Evolutionary conservation across 2,113 vertebrate genomes (phyloP).

Genomic region (Orcinus orca): DNA sequence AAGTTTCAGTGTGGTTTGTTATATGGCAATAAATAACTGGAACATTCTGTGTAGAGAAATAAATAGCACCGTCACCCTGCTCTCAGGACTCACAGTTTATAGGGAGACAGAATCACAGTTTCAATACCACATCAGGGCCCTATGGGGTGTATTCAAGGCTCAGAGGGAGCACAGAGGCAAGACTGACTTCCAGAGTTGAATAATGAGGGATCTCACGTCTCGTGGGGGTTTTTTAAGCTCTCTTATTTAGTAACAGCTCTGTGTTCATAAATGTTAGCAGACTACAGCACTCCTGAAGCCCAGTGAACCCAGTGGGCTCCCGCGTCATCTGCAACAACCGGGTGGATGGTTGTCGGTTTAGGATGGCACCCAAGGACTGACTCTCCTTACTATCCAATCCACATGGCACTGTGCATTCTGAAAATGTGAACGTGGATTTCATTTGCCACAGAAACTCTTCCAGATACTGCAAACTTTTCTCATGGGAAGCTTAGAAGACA

Average conservation of each 20-base stretch:
- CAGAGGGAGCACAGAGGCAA: too few species aligned
- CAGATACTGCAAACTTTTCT: neutral
- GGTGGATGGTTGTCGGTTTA: fast-evolving
- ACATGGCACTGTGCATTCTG: neutral
- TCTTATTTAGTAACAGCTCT: neutral
- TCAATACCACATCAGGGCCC: fast-evolving
- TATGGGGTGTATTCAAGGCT: neutral
- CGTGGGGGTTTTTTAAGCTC: neutral
- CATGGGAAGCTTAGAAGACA: neutral
- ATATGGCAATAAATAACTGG: neutral
- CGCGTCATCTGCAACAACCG: fast-evolving
- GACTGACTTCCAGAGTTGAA: neutral
- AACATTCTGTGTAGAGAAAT: neutral
- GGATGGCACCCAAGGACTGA: fast-evolving
- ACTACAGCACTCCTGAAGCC: fast-evolving
- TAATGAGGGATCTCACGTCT: neutral
- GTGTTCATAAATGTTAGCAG: neutral
- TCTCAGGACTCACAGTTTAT: too few species aligned
- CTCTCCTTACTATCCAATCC: neutral
- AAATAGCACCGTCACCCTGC: neutral
- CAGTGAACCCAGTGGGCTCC: fast-evolving
- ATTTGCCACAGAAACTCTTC: neutral
- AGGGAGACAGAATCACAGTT: neutral
- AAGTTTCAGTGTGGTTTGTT: neutral
- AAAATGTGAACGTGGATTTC: neutral